phyloP scores from a whole-genome alignment of 2,113 vertebrate species.

The Isurus oxyrinchus region DNA sequence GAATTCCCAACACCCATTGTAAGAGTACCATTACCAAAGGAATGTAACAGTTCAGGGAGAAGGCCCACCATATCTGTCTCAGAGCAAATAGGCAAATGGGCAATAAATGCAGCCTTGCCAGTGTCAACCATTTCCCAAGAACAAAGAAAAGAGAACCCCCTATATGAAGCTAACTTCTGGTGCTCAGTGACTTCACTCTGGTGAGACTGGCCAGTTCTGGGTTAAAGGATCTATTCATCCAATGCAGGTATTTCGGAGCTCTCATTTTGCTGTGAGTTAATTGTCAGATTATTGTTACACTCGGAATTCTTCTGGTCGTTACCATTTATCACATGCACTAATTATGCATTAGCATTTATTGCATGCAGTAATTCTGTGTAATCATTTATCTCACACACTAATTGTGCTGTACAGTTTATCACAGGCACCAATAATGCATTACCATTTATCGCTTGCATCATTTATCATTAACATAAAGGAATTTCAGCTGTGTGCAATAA shows the following conservation, averaged over 20 bases:
- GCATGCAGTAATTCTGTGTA: background rate
- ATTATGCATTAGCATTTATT: conserved; percentile 24
- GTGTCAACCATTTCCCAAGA: background rate
- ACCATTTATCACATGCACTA: conserved; percentile 21
- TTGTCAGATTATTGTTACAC: background rate
- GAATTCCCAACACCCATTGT: background rate
- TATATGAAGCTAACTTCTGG: background rate
- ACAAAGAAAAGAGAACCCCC: background rate
- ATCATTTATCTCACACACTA: conserved; percentile 2
- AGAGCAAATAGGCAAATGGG: background rate
- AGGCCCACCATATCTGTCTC: background rate
- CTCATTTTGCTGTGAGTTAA: background rate
- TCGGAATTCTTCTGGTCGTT: background rate
- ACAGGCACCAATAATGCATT: conserved; percentile 18
- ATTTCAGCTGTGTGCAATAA: conserved; percentile 1
- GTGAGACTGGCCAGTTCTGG: background rate
- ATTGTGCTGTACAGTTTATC: conserved; percentile 32
- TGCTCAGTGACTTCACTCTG: background rate
- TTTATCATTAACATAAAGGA: conserved; percentile 9
- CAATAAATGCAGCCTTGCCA: background rate
- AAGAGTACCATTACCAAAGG: background rate
- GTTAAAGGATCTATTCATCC: background rate
- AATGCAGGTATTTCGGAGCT: background rate
- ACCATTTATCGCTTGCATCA: conserved; percentile 8
- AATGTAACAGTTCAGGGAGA: background rate